These are phyloP conservation scores for Oryctes rhinoceros DNA, from an alignment of 1,140 invertebrate species.

Conservation along the genomic window DNA sequence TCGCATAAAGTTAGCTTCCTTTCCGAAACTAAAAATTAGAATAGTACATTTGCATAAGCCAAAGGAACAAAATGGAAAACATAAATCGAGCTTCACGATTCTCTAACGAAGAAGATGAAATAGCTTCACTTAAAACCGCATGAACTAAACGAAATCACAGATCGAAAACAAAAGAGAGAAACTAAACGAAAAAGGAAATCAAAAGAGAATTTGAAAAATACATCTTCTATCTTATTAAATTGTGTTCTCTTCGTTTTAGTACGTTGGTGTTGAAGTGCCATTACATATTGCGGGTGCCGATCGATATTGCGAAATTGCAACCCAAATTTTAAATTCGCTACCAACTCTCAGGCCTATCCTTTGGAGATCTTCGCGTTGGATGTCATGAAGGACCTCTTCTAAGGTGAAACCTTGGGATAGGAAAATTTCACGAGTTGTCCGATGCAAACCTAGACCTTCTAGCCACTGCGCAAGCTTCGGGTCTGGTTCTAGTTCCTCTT, in stretches of 20 bases:
- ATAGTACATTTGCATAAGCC: too few species aligned
- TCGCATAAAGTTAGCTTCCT: too few species aligned
- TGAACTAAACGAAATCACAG: slow-evolving; percentile 24
- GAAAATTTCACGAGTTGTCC: slow-evolving; percentile 69
- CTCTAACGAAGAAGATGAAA: background rate
- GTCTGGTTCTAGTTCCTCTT: slow-evolving; percentile 62
- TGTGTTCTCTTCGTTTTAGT: background rate
- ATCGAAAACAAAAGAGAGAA: background rate
- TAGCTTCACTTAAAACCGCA: background rate
- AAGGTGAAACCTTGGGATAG: slow-evolving; percentile 79
- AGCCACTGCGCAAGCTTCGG: slow-evolving; percentile 68
- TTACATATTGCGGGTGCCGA: slow-evolving; percentile 6
- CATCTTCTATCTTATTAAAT: background rate
- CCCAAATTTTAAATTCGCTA: slow-evolving; percentile 65
- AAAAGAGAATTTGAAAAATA: background rate
- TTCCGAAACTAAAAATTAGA: too few species aligned
- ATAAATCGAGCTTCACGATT: too few species aligned
- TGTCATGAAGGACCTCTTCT: slow-evolving; percentile 77
- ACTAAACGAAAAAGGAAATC: background rate
- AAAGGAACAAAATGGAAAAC: too few species aligned
- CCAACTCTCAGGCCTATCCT: slow-evolving; percentile 74
- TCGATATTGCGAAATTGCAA: slow-evolving; percentile 64
- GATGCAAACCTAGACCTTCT: slow-evolving; percentile 66
- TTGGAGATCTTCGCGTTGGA: slow-evolving; percentile 79
- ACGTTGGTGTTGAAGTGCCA: slow-evolving; percentile 9